These are phyloP conservation scores for Echinometra lucunter DNA, from an alignment of 53 echinoderm and acorn worm genomes.

Conservation along the genomic window DNA sequence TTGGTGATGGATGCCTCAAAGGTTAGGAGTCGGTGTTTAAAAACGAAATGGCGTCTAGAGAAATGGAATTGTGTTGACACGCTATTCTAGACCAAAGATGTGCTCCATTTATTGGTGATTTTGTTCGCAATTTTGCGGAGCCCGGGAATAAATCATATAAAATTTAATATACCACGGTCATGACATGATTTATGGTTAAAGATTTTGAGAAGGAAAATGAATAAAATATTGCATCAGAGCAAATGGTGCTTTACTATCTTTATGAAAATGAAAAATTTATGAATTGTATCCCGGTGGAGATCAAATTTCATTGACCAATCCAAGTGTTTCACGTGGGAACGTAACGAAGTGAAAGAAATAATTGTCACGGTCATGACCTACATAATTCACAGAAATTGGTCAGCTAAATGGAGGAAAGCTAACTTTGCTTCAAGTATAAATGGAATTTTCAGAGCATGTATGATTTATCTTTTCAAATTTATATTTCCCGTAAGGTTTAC, in stretches of 20 bases:
- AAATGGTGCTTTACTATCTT: neutral
- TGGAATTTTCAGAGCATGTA: neutral
- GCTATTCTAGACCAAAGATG: neutral
- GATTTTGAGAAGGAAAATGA: neutral
- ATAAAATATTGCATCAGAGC: slow-evolving; percentile 26
- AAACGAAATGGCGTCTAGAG: neutral
- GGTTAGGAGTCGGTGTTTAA: neutral
- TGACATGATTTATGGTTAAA: slow-evolving; percentile 26
- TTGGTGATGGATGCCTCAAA: neutral
- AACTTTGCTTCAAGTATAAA: neutral
- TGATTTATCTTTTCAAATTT: slow-evolving; percentile 12
- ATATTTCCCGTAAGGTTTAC: neutral
- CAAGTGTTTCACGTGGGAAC: neutral
- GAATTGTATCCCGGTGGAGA: neutral
- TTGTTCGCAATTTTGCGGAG: neutral
- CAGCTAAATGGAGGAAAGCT: neutral
- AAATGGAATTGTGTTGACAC: slow-evolving; percentile 6
- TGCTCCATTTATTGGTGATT: slow-evolving; percentile 6
- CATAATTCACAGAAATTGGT: slow-evolving; percentile 19
- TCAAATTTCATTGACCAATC: slow-evolving; percentile 30
- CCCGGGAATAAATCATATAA: neutral
- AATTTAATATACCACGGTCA: slow-evolving; percentile 12
- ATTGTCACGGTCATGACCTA: neutral
- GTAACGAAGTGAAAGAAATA: neutral
- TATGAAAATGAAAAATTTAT: slow-evolving; percentile 17